Evolutionary conservation across 2,797 vertebrate species (phyloP).

Genomic region (Pipistrellus nathusii): DNA sequence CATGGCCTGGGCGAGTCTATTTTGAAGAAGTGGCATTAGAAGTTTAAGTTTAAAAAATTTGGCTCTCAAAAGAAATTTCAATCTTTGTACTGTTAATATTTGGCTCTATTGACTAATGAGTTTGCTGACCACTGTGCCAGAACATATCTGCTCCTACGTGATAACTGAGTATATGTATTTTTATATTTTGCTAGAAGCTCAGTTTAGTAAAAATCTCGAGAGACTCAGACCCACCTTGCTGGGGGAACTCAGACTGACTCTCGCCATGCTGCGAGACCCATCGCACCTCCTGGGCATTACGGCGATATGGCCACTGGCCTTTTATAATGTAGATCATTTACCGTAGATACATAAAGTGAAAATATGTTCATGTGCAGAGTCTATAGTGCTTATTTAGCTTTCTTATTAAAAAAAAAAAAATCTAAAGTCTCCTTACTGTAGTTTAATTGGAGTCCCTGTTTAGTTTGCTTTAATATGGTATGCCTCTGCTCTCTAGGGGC

Average conservation of each 20-base stretch:
- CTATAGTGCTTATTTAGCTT: background rate
- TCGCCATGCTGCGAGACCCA: too few species aligned
- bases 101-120: too few species aligned
- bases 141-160: background rate
- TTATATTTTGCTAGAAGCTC: slow-evolving; percentile 3
- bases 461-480: background rate
- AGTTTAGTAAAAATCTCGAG: too few species aligned
- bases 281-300: too few species aligned
- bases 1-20: too few species aligned
- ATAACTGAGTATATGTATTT: slow-evolving; percentile 14
- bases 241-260: too few species aligned
- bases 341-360: background rate
- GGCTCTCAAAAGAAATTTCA: too few species aligned
- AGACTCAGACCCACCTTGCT: too few species aligned
- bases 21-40: too few species aligned
- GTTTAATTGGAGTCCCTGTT: slow-evolving; percentile 1
- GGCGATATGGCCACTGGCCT: too few species aligned
- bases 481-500: background rate
- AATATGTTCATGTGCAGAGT: background rate
- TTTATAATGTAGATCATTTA: background rate
- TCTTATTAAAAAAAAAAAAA: background rate
- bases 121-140: background rate
- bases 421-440: background rate
- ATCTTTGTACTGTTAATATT: too few species aligned
- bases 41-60: too few species aligned